Evolutionary conservation across 2,888 invertebrate genomes (phyloP).

Genomic region (Drosophila pseudotalamancana): DNA sequence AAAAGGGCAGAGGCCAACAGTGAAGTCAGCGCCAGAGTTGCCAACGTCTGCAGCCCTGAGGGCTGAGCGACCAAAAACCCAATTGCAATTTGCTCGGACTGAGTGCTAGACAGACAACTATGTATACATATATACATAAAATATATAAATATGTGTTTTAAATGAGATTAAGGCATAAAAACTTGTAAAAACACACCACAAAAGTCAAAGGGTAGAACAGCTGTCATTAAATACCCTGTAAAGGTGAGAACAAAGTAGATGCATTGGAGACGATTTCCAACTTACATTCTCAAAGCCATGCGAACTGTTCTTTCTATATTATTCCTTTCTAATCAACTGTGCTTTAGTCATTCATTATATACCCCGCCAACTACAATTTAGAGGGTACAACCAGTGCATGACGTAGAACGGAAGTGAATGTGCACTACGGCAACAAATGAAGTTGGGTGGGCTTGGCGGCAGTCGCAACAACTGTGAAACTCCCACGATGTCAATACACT

Average conservation of each 20-base stretch:
- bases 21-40: constrained; percentile 34
- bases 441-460: neutral
- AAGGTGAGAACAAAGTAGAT: neutral
- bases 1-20: constrained; percentile 34
- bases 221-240: constrained; percentile 11
- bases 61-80: constrained; percentile 25
- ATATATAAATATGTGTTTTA: constrained; percentile 41
- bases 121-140: constrained; percentile 48
- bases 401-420: constrained; percentile 42
- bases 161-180: constrained; percentile 60
- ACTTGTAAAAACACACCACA: constrained; percentile 36
- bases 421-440: constrained; percentile 21
- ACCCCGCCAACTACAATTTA: neutral
- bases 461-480: constrained; percentile 67
- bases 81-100: constrained; percentile 33
- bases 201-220: constrained; percentile 12
- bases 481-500: constrained; percentile 77
- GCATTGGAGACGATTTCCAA: too few species aligned
- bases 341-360: neutral
- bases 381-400: constrained; percentile 4
- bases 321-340: too few species aligned
- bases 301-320: too few species aligned
- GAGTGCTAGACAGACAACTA: constrained; percentile 30
- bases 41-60: constrained; percentile 35
- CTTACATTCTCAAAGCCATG: too few species aligned